phyloP scores from a whole-genome alignment of 2,888 invertebrate species.

The Germaria angustata region DNA sequence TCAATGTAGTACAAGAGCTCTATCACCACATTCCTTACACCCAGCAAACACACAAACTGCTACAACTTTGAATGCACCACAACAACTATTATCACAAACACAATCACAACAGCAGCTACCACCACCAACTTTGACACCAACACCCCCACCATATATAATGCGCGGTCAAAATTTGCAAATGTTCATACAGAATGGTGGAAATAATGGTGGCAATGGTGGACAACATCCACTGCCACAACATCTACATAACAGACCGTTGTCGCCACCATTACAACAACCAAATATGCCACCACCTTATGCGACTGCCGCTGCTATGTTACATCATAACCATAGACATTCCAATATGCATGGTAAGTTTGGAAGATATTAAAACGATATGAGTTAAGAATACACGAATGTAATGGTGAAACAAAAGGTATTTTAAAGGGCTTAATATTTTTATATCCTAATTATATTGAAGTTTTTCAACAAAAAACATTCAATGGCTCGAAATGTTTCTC shows the following conservation, averaged over 20 bases:
- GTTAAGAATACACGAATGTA: not conserved
- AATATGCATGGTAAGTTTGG: constrained; percentile 75
- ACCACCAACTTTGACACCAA: constrained; percentile 69
- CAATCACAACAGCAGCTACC: constrained; percentile 58
- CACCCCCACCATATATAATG: constrained; percentile 69
- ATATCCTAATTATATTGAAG: not conserved
- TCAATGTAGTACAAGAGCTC: constrained; percentile 72
- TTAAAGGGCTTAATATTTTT: not conserved
- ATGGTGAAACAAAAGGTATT: not conserved
- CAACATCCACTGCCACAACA: constrained; percentile 69
- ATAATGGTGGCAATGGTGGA: constrained; percentile 6
- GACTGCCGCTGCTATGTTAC: constrained; percentile 64
- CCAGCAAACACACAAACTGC: constrained; percentile 69
- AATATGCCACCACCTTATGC: constrained; percentile 66
- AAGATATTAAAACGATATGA: not conserved
- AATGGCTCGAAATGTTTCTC: not conserved
- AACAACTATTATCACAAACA: constrained; percentile 61
- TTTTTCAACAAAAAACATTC: not conserved
- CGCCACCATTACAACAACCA: constrained; percentile 61
- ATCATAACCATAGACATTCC: constrained; percentile 69
- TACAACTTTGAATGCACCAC: constrained; percentile 51
- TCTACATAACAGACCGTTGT: constrained; percentile 69
- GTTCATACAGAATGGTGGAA: constrained; percentile 44
- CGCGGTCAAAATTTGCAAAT: constrained; percentile 69
- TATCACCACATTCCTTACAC: constrained; percentile 72